Evolutionary conservation across 1,140 invertebrate genomes (phyloP).

Genomic region (Drosophila aff.): DNA sequence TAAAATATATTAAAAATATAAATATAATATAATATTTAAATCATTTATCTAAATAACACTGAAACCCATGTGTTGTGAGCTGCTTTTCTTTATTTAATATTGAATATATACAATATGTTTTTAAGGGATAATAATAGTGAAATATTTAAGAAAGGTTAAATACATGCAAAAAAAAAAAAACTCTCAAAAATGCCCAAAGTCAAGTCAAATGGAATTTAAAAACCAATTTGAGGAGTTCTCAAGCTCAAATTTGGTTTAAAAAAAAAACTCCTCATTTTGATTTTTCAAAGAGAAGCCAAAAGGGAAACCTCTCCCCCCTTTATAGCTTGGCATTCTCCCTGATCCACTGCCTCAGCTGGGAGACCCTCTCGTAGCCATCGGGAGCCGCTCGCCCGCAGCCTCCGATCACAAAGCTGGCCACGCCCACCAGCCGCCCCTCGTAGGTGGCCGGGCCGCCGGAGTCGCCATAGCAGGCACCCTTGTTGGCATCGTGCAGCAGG

Average conservation of each 20-base stretch:
- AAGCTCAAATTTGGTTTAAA: too few species aligned
- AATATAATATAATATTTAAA: neutral
- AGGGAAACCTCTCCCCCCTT: neutral
- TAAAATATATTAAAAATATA: too few species aligned
- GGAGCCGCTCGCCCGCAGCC: constrained; percentile 78
- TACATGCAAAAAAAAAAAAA: too few species aligned
- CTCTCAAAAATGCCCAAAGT: neutral
- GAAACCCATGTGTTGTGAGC: neutral
- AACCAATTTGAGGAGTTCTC: neutral
- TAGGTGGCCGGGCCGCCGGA: constrained; percentile 79
- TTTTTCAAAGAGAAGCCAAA: neutral
- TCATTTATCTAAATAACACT: neutral
- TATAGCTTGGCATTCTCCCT: constrained; percentile 14
- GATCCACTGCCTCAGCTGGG: constrained; percentile 53
- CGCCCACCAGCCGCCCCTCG: constrained; percentile 53
- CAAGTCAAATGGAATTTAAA: neutral
- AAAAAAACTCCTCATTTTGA: too few species aligned
- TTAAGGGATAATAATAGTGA: neutral
- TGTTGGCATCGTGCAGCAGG: constrained; percentile 56
- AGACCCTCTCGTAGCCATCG: constrained; percentile 87
- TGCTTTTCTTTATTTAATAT: neutral
- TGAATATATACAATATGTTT: neutral
- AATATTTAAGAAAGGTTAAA: neutral
- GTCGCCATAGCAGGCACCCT: constrained; percentile 77
- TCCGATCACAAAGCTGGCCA: constrained; percentile 70